These are phyloP conservation scores for Myiopsitta monachus DNA, from an alignment of 2,113 vertebrate genomes.

Conservation along the genomic window DNA sequence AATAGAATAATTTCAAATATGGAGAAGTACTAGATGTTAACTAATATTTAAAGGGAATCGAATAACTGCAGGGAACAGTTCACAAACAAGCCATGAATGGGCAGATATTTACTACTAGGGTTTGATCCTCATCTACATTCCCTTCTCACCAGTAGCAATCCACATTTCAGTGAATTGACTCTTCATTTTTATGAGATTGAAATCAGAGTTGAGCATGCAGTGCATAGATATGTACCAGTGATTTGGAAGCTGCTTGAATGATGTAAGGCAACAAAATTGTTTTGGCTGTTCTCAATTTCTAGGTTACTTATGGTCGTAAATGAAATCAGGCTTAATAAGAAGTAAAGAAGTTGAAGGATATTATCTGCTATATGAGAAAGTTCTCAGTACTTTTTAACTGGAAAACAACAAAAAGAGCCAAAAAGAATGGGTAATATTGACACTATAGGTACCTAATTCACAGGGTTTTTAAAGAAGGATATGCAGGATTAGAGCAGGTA, in stretches of 20 bases:
- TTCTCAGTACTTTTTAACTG: background rate
- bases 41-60: background rate
- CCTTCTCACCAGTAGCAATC: background rate
- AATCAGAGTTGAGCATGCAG: background rate
- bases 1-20: background rate
- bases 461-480: background rate
- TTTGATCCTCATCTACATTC: background rate
- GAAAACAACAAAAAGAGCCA: background rate
- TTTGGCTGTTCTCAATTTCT: background rate
- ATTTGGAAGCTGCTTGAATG: background rate
- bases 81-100: background rate
- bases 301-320: background rate
- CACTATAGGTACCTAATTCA: background rate
- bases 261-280: background rate
- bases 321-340: background rate
- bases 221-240: background rate
- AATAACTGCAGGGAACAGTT: background rate
- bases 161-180: background rate
- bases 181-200: background rate
- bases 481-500: background rate
- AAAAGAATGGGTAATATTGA: background rate
- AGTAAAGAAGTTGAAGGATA: background rate
- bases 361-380: background rate
- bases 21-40: background rate
- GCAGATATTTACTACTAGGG: background rate